Conservation (phyloP, 92 coral and sea anemone species). For the Blastomussa wellsi region DNA sequence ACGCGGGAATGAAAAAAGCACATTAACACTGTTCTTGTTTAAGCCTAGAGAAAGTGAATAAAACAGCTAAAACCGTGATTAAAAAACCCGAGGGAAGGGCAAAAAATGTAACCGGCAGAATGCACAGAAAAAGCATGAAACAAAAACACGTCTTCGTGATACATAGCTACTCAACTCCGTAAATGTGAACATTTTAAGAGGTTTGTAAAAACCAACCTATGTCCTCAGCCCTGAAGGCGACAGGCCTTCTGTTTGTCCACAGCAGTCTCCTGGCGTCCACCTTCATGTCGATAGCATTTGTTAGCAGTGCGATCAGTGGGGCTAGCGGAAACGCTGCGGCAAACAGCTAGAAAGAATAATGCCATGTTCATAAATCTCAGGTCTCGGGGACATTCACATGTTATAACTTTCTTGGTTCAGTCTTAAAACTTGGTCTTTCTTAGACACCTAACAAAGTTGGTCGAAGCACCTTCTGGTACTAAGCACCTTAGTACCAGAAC, state of each 20-base stretch:
- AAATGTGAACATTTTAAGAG: not conserved
- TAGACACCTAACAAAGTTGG: not conserved
- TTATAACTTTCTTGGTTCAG: not conserved
- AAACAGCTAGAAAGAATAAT: constrained; percentile 67
- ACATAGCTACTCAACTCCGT: too few relatives aligned
- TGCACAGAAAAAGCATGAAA: too few relatives aligned
- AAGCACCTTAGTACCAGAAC: too few relatives aligned
- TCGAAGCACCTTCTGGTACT: too few relatives aligned
- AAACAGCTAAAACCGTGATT: not conserved
- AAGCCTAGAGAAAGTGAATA: too few relatives aligned
- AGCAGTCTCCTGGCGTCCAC: constrained; percentile 87
- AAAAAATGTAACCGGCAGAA: not conserved
- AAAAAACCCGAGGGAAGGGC: not conserved
- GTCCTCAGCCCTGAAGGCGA: constrained; percentile 94
- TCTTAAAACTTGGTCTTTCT: not conserved
- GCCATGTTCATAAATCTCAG: not conserved
- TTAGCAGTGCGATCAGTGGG: constrained; percentile 89
- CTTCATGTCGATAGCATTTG: constrained; percentile 92
- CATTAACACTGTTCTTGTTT: not conserved
- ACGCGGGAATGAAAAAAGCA: not conserved
- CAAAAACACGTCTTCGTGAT: too few relatives aligned
- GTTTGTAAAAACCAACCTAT: constrained; percentile 60
- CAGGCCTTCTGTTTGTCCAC: constrained; percentile 92
- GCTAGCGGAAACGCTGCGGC: constrained; percentile 99
- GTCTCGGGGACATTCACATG: not conserved